phyloP scores from a whole-genome alignment of 2,113 vertebrate species.

The Onychorhynchus coronatus region DNA sequence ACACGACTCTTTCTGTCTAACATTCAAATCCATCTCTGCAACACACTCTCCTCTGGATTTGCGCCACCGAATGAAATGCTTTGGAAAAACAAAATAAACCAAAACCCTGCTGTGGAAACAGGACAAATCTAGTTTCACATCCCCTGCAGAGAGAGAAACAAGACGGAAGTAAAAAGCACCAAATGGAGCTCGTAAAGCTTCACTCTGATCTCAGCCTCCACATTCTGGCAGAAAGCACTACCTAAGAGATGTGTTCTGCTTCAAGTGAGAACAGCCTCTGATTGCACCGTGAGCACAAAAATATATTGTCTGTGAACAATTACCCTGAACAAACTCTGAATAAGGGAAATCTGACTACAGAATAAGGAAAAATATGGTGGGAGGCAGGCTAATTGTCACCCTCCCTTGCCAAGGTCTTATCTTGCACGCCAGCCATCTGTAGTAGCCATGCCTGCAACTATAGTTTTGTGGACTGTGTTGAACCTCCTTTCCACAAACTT shows the following conservation, averaged over 20 bases:
- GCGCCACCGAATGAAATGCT: constrained; percentile 70
- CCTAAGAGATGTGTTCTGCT: constrained; percentile 62
- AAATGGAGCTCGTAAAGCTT: constrained; percentile 55
- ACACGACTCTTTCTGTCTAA: constrained; percentile 63
- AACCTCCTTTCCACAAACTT: not conserved
- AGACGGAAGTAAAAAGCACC: constrained; percentile 67
- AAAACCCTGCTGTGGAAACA: constrained; percentile 73
- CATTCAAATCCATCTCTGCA: constrained; percentile 70
- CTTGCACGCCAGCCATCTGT: not conserved
- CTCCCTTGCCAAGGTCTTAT: not conserved
- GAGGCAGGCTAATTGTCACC: not conserved
- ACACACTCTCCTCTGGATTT: constrained; percentile 67
- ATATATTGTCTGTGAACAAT: constrained; percentile 64
- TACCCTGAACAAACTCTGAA: constrained; percentile 45
- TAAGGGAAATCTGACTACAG: constrained; percentile 41
- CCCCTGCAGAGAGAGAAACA: constrained; percentile 68
- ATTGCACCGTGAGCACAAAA: constrained; percentile 55
- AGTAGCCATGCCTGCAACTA: not conserved
- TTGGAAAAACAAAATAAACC: constrained; percentile 73
- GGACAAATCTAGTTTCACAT: constrained; percentile 69
- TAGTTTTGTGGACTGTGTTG: not conserved
- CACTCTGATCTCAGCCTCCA: constrained; percentile 69
- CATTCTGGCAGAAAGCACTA: constrained; percentile 67
- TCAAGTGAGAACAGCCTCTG: constrained; percentile 52
- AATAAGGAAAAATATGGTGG: not conserved